These are phyloP conservation scores for Ataeniobius toweri DNA, from an alignment of 2,797 vertebrate genomes.

Conservation along the genomic window DNA sequence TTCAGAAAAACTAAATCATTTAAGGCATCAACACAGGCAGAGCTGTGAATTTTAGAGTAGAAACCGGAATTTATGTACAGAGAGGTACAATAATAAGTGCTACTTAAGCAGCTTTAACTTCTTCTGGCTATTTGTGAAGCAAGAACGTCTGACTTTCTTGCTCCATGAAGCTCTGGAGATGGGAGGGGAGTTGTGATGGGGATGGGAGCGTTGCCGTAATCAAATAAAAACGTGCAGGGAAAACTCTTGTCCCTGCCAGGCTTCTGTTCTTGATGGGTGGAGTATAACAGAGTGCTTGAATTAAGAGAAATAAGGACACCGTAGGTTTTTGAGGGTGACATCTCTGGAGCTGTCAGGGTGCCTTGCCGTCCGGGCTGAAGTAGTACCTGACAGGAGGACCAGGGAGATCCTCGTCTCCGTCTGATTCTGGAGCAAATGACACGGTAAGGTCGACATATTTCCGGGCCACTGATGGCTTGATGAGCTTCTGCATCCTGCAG, in stretches of 20 bases:
- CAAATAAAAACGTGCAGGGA: conserved; percentile 30
- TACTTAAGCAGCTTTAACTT: conserved; percentile 70
- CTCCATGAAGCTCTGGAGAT: conserved; percentile 37
- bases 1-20: conserved; percentile 63
- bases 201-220: conserved; percentile 39
- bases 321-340: conserved; percentile 55
- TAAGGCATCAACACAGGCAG: conserved; percentile 82
- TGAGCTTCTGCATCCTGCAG: conserved; percentile 95
- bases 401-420: conserved; percentile 94
- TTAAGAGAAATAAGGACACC: conserved; percentile 64
- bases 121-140: conserved; percentile 60
- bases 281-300: conserved; percentile 55
- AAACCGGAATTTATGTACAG: conserved; percentile 81
- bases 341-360: conserved; percentile 58
- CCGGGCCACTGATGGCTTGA: conserved; percentile 91
- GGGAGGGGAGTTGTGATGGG: conserved; percentile 24
- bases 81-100: conserved; percentile 78
- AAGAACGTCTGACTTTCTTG: conserved; percentile 45
- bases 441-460: conserved; percentile 97
- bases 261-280: conserved; percentile 25
- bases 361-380: conserved; percentile 84
- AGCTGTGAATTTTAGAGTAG: conserved; percentile 76
- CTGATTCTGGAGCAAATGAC: conserved; percentile 92
- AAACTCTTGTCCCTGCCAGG: conserved; percentile 53
- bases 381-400: conserved; percentile 96